These are phyloP conservation scores for Synergus japonicus DNA, from an alignment of 2,888 invertebrate genomes.

Conservation along the genomic window DNA sequence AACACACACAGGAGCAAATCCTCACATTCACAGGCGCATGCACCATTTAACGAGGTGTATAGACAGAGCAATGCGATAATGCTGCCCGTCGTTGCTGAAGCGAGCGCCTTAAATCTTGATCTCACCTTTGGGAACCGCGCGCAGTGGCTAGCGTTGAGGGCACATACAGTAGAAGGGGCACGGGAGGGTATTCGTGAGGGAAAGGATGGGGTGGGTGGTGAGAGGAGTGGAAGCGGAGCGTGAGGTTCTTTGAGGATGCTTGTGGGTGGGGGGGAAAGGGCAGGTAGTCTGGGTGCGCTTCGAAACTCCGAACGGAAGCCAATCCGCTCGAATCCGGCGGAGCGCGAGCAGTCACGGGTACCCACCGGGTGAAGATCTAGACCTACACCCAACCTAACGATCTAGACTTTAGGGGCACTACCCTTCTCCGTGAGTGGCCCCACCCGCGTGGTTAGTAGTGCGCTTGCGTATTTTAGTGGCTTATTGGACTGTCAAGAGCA, in stretches of 20 bases:
- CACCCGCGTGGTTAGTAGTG: constrained; percentile 14
- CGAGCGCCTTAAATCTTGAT: constrained; percentile 74
- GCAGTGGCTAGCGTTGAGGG: constrained; percentile 48
- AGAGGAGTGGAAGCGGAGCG: constrained; percentile 63
- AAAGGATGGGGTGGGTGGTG: constrained; percentile 56
- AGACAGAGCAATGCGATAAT: constrained; percentile 36
- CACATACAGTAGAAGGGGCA: constrained; percentile 55
- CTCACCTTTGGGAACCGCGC: constrained; percentile 66
- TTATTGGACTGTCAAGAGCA: not conserved
- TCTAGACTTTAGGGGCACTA: constrained; percentile 31
- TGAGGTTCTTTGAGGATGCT: constrained; percentile 51
- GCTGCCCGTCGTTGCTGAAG: constrained; percentile 49
- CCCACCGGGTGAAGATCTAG: constrained; percentile 48
- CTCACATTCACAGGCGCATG: not conserved
- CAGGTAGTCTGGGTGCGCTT: constrained; percentile 76
- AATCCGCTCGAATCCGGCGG: constrained; percentile 76
- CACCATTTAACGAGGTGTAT: constrained; percentile 17
- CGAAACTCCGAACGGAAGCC: constrained; percentile 75
- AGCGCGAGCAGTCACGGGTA: constrained; percentile 71
- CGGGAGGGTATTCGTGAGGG: constrained; percentile 47
- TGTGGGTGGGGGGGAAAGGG: constrained; percentile 63
- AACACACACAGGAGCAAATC: no score
- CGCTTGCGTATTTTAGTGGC: constrained; percentile 32
- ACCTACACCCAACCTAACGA: constrained; percentile 10
- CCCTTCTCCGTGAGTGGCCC: constrained; percentile 25